Conservation (phyloP, 2,888 invertebrate genomes). For the Rhodophaea formosa region DNA sequence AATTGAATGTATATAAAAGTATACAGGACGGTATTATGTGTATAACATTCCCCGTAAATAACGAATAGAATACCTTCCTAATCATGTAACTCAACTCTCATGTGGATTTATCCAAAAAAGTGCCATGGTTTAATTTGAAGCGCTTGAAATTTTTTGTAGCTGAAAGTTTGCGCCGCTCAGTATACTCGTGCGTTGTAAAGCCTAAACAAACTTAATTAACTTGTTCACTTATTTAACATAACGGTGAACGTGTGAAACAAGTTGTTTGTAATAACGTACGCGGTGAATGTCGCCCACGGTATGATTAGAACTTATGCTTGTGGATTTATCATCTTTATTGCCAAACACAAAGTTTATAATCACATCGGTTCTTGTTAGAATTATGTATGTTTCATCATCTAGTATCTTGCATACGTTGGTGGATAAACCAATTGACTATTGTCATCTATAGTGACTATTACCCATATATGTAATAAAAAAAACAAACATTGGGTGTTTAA, state of each 20-base stretch:
- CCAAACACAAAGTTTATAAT: background rate
- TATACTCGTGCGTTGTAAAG: background rate
- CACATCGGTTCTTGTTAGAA: background rate
- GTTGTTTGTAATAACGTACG: background rate
- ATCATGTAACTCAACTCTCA: no score
- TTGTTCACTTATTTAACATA: slow-evolving; percentile 6
- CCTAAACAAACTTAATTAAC: slow-evolving; percentile 8
- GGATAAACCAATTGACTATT: no score
- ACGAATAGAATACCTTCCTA: no score
- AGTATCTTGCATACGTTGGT: no score
- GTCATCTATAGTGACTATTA: no score
- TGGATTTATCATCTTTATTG: background rate
- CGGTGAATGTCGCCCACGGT: background rate
- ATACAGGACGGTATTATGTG: no score
- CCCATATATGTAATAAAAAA: no score
- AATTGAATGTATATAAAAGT: no score
- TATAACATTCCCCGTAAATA: no score
- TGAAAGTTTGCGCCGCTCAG: background rate
- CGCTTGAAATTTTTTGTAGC: background rate
- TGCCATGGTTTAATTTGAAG: no score
- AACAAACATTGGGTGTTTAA: no score
- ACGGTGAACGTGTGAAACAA: background rate
- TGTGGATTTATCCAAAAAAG: no score
- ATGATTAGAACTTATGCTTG: background rate
- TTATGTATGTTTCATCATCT: background rate